phyloP scores from a whole-genome alignment of 35 echinoderm and acorn worm species.

The Ophioderma brevispina region DNA sequence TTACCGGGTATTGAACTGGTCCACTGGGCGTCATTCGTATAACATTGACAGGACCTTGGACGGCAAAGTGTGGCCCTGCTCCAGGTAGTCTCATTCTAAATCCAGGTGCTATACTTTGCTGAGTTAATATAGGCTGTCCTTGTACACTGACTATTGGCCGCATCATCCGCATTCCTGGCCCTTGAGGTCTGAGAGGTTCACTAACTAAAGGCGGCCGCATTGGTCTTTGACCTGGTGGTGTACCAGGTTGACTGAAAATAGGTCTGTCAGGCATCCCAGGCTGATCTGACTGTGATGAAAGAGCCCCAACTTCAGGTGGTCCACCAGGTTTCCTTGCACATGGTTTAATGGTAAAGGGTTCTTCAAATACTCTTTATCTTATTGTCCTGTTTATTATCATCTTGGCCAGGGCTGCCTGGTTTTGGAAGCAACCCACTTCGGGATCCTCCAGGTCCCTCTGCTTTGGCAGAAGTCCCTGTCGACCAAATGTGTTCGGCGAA shows the following conservation, averaged over 20 bases:
- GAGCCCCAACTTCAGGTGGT: background rate
- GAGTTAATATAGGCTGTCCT: slow-evolving; percentile 64
- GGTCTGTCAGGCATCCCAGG: background rate
- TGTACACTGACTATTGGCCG: slow-evolving; percentile 53
- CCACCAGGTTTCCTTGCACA: background rate
- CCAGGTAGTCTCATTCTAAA: slow-evolving; percentile 56
- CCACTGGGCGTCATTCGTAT: slow-evolving; percentile 38
- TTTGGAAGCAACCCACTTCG: background rate
- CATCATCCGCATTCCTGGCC: slow-evolving; percentile 64
- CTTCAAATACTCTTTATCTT: background rate
- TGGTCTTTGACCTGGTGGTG: slow-evolving; percentile 15
- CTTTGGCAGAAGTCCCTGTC: background rate
- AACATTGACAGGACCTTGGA: slow-evolving; percentile 7
- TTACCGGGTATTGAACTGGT: slow-evolving; percentile 30
- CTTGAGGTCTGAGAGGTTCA: slow-evolving; percentile 6
- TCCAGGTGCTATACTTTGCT: slow-evolving; percentile 62
- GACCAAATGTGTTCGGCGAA: background rate
- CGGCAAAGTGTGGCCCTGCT: slow-evolving; percentile 17
- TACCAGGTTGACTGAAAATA: background rate
- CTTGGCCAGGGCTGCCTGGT: background rate
- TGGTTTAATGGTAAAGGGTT: background rate
- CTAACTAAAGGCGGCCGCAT: background rate
- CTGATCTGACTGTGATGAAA: background rate
- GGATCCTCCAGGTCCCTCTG: background rate
- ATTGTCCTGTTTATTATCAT: background rate